These are phyloP conservation scores for Myotis brandtii DNA, from an alignment of 2,113 vertebrate genomes.

Conservation along the genomic window DNA sequence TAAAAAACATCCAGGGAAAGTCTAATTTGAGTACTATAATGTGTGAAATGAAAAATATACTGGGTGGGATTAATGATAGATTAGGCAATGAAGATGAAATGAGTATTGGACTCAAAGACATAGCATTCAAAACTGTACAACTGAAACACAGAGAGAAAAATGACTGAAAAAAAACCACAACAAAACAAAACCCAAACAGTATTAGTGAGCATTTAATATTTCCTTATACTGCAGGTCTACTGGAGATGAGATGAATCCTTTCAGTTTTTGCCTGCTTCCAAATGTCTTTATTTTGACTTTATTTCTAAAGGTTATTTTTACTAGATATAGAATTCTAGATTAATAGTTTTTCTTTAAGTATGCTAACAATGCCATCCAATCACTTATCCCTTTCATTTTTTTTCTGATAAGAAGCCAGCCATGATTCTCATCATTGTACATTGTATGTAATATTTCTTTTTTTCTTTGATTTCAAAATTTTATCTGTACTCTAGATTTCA, in stretches of 20 bases:
- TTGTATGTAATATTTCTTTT: background rate
- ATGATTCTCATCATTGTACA: background rate
- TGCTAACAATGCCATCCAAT: background rate
- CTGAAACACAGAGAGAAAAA: background rate
- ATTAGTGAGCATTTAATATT: background rate
- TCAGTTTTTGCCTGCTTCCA: background rate
- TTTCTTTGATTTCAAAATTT: background rate
- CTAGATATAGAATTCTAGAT: background rate
- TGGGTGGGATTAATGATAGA: background rate
- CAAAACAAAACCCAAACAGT: background rate
- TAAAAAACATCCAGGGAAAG: background rate
- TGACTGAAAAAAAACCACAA: background rate
- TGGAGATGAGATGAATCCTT: slow-evolving; percentile 3
- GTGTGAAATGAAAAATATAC: background rate
- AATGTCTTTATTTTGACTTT: slow-evolving; percentile 17
- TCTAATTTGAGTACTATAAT: background rate
- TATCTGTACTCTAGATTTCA: background rate
- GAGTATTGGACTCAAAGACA: background rate
- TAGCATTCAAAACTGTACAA: background rate
- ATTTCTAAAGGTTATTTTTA: slow-evolving; percentile 12
- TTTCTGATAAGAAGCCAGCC: background rate
- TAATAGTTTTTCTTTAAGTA: background rate
- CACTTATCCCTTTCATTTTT: background rate
- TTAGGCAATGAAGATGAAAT: background rate
- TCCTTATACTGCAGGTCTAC: background rate